Conservation (phyloP, 2,113 vertebrate genomes). For the Lipophrys pholis region DNA sequence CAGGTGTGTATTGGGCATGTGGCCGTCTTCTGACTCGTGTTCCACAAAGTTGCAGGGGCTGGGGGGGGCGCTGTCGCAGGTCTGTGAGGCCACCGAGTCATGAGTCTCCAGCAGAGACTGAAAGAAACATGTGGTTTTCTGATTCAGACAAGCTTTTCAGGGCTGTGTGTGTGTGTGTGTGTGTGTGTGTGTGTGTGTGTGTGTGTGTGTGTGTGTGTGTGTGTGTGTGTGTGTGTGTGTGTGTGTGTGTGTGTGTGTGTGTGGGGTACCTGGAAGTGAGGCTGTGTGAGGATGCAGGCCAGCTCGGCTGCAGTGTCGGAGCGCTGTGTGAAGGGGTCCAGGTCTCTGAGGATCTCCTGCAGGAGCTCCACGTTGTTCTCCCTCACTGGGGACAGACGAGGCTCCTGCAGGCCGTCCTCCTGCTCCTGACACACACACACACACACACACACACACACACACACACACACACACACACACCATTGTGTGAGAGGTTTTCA, state of each 20-base stretch:
- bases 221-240: no score
- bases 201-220: no score
- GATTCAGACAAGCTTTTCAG: background rate
- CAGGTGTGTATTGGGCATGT: constrained; percentile 77
- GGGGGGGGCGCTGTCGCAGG: constrained; percentile 87
- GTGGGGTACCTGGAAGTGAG: constrained; percentile 91
- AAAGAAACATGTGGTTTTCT: background rate
- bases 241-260: background rate
- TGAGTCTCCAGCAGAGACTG: constrained; percentile 96
- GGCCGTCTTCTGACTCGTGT: constrained; percentile 66
- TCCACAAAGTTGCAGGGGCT: constrained; percentile 87
- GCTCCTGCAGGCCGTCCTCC: constrained; percentile 90
- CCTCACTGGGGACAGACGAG: constrained; percentile 88
- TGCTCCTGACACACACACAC: constrained; percentile 81
- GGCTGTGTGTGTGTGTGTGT: no score
- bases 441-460: background rate
- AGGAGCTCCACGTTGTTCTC: constrained; percentile 95
- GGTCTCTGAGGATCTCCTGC: constrained; percentile 93
- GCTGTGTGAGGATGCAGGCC: constrained; percentile 88
- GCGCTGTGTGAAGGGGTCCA: constrained; percentile 85
- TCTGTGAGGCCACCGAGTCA: constrained; percentile 93
- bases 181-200: no score
- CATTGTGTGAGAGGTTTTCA: no score
- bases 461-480: background rate
- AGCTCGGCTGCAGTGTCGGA: constrained; percentile 88